These are phyloP conservation scores for Liasis olivaceus DNA, from an alignment of 2,797 vertebrate genomes.

Conservation along the genomic window DNA sequence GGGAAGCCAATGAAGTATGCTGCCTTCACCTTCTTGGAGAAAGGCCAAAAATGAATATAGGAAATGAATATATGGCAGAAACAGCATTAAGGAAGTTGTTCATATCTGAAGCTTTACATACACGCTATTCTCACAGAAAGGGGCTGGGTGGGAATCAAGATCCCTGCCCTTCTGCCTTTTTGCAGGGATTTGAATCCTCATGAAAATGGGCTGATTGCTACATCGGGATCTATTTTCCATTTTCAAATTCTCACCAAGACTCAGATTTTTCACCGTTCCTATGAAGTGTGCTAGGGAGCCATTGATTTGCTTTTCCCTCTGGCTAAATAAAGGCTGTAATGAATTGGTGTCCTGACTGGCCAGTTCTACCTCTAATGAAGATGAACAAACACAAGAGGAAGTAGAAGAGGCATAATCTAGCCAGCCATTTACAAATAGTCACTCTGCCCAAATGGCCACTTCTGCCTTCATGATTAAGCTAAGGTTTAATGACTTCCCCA, in stretches of 20 bases:
- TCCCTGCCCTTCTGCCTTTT: background rate
- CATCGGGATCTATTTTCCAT: conserved; percentile 52
- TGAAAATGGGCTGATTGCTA: conserved; percentile 39
- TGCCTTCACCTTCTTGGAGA: background rate
- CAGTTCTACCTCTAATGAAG: conserved; percentile 34
- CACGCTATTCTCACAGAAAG: background rate
- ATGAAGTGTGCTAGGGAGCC: background rate
- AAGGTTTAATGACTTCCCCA: background rate
- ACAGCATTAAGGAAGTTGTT: background rate
- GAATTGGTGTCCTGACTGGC: conserved; percentile 50
- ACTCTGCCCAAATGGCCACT: background rate
- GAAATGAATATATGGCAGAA: background rate
- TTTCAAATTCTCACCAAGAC: conserved; percentile 43
- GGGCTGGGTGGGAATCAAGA: background rate
- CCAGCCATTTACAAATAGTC: background rate
- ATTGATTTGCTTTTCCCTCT: conserved; percentile 21
- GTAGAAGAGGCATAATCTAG: background rate
- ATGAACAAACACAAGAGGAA: conserved; percentile 3
- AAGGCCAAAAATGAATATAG: background rate
- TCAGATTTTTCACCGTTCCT: conserved; percentile 16
- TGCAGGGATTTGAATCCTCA: conserved; percentile 28
- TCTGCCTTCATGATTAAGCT: background rate
- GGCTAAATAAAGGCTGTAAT: conserved; percentile 52
- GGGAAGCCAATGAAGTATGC: background rate
- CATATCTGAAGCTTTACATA: background rate